Evolutionary conservation across 1,140 invertebrate species (phyloP), one percentile per base, ranked within the genome.

Genomic region (Platyura marginata): DNA sequence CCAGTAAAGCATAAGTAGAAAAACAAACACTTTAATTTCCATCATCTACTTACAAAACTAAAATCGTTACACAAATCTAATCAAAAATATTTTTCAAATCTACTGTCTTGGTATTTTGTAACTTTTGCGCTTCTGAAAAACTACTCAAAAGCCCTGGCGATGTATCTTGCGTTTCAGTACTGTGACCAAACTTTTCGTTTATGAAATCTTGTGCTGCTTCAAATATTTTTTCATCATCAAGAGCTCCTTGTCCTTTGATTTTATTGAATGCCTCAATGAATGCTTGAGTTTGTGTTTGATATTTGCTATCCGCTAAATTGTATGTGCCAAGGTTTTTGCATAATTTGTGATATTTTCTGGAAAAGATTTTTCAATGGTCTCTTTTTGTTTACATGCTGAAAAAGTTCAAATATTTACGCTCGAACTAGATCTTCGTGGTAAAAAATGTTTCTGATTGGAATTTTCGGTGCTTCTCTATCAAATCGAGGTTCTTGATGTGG

Each of bases 361-460:
- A 68, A 66, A 21, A 38, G 16, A 4, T n/a, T 6, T 6, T 6
- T 34, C 32, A 34, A 34, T 29, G 6, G 6, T 6, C 13, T 29
- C 6, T 6, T 8, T 29, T 8, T 8, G 13, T 29, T 8, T 13
- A 29, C 25, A 29, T 13, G 13, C 13, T 29, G 25, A n/a, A n/a
- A n/a, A n/a, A n/a, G 38, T 40, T 20, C 10, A 15, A 16, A 39
- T 48, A 66, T 75, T 72, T 74, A 90, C 85, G 77, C 84, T 75
- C 89, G 69, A 13, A 88, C 66, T 41, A 68, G 55, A 67, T 95
- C 91, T 69, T 94, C 90, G 47, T 74, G 63, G 51, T 93, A 94
- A 44, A 90, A 76, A 45, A 94, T 88, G 37, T 72, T 59, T 49
- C 56, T 68, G 10, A 88, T 61, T 36, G 71, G 56, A 25, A 69